Base-by-base conservation (phyloP, 2,797 vertebrate genomes). In the Arctocebus calabarensis region DNA sequence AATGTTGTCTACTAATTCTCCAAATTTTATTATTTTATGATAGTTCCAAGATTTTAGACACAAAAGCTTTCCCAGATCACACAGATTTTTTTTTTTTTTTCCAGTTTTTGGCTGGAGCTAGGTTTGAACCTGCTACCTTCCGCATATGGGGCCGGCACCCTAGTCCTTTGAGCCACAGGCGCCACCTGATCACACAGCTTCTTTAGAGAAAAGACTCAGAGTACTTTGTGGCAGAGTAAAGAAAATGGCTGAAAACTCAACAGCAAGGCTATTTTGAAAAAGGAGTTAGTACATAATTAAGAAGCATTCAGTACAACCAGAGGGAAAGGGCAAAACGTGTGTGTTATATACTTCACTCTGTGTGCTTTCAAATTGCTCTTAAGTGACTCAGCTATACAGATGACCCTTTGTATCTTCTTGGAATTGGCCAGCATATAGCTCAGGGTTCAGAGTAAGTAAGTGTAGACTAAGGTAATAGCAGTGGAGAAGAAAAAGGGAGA, bases 171-270 rank as follows among this genome's bases (percentile, higher is more conserved):
- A n/a, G n/a, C n/a, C n/a, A n/a, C n/a, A n/a, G n/a, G n/a, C n/a
- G n/a, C n/a, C n/a, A n/a, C n/a, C n/a, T n/a, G 70, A 83, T 86
- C 73, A 81, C 68, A 16, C 19, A 88, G 5, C 12, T 96, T 87
- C 48, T 96, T 93, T 91, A 90, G 29, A 88, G 84, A 90, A 94
- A 96, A 40, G 16, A 93, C 29, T 94, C n/a, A 90, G 37, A 94
- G 70, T 87, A 90, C 62, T 89, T 78, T 82, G 20, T 77, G 12
- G 34, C 45, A 84, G n/a, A 59, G 13, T 40, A 88, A 88, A 94
- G 12, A 79, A 87, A 94, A 88, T 27, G 57, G n/a, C 22, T 84
- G 9, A 92, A 93, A 95, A 84, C 74, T 7, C 2, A 88, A 55
- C 29, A 84, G 12, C 14, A 87, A 84, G 43, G 90, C 48, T 34